A percentile compares a stretch with the other conserved stretches of the same genome.
Conservation (phyloP, 1,140 invertebrate species). For the Hestina assimilis region DNA sequence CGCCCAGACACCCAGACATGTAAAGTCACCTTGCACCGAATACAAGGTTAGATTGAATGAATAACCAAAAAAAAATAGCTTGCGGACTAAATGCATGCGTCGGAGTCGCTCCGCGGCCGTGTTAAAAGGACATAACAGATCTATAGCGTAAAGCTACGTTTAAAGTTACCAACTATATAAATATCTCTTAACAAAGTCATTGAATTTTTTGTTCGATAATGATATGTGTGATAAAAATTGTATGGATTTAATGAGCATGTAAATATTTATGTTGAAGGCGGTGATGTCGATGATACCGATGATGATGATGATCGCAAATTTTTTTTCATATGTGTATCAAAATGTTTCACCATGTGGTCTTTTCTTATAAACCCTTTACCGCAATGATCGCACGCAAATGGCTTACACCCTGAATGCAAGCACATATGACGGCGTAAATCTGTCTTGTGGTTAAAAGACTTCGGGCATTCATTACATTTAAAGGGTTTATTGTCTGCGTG, state of each 20-base stretch:
- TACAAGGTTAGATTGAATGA: conserved; percentile 71
- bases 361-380: conserved; percentile 95
- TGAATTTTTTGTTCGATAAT: conserved; percentile 36
- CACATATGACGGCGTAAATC: conserved; percentile 93
- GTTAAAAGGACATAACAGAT: conserved; percentile 45
- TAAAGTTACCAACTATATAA: conserved; percentile 39
- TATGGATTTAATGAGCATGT: conserved; percentile 1
- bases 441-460: conserved; percentile 91
- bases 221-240: conserved; percentile 52
- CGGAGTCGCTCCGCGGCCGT: conserved; percentile 39
- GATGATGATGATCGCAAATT: conserved; percentile 51
- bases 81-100: conserved; percentile 47
- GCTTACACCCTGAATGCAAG: conserved; percentile 90
- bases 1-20: conserved; percentile 69
- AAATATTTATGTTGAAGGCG: conserved; percentile 26
- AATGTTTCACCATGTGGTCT: conserved; percentile 96
- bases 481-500: conserved; percentile 92
- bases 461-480: conserved; percentile 92
- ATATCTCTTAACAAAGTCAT: conserved; percentile 39
- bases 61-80: conserved; percentile 66
- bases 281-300: conserved; percentile 42
- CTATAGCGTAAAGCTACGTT: conserved; percentile 43
- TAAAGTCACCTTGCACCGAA: conserved; percentile 73
- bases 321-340: conserved; percentile 86
- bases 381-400: conserved; percentile 89